Evolutionary conservation across 2,113 vertebrate genomes (phyloP).

Genomic region (Gopherus flavomarginatus): DNA sequence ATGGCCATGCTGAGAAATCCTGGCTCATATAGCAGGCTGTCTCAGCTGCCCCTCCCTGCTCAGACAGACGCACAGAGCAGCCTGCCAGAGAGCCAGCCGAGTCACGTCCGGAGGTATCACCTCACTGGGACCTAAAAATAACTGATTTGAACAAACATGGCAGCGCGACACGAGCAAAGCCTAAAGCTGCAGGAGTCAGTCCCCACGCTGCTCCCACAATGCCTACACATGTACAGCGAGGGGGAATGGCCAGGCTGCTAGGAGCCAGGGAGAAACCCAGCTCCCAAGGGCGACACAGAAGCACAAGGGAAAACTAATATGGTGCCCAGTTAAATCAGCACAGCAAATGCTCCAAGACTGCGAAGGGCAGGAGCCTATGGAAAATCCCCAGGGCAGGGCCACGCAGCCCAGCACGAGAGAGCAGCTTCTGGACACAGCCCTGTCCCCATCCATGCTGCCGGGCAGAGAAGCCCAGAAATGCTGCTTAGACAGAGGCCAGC

Average conservation of each 20-base stretch:
- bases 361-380: not conserved
- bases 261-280: accelerated
- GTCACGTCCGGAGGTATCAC: accelerated
- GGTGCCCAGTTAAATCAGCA: not conserved
- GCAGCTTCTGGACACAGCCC: not conserved
- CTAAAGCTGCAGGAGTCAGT: not conserved
- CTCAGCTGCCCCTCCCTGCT: accelerated
- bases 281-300: not conserved
- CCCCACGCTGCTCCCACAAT: not conserved
- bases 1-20: accelerated
- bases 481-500: no score
- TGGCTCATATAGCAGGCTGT: accelerated
- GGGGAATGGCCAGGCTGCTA: accelerated
- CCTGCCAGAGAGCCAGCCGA: accelerated
- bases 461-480: not conserved
- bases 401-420: not conserved
- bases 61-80: not conserved
- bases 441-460: no score
- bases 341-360: not conserved
- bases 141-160: not conserved
- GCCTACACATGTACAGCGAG: not conserved
- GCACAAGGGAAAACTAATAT: not conserved
- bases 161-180: not conserved
- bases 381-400: not conserved
- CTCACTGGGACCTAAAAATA: not conserved